Conservation (phyloP, 53 echinoderm and acorn worm genomes). For the Arbacia lixula region DNA sequence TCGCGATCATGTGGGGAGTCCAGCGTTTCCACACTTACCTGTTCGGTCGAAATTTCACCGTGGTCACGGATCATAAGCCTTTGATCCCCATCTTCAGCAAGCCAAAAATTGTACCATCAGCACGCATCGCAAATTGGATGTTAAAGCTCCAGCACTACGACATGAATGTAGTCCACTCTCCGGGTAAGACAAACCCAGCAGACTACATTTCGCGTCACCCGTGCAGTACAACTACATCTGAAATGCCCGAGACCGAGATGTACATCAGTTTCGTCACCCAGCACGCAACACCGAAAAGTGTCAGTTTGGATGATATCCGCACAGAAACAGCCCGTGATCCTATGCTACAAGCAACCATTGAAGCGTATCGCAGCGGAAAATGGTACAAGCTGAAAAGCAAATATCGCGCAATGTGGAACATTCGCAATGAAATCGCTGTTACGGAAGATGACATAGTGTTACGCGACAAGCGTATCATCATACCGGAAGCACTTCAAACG, state of each 20-base stretch:
- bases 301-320: slow-evolving; percentile 53
- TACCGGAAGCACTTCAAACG: slow-evolving; percentile 33
- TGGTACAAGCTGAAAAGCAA: slow-evolving; percentile 57
- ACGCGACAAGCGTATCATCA: slow-evolving; percentile 42
- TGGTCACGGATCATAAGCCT: slow-evolving; percentile 64
- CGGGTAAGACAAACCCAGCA: slow-evolving; percentile 75
- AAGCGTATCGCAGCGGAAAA: slow-evolving; percentile 47
- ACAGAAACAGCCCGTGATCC: slow-evolving; percentile 43
- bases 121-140: slow-evolving; percentile 68
- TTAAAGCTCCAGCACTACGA: slow-evolving; percentile 70
- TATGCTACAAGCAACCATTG: slow-evolving; percentile 44
- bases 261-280: slow-evolving; percentile 39
- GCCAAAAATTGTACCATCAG: slow-evolving; percentile 61
- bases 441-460: slow-evolving; percentile 44
- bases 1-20: slow-evolving; percentile 57
- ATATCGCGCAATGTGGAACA: slow-evolving; percentile 25
- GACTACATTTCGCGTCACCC: slow-evolving; percentile 78
- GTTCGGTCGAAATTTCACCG: slow-evolving; percentile 60
- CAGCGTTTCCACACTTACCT: slow-evolving; percentile 64
- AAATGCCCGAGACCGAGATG: slow-evolving; percentile 20
- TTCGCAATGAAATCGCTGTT: slow-evolving; percentile 32
- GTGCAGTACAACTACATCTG: slow-evolving; percentile 14
- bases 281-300: slow-evolving; percentile 26
- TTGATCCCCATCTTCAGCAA: slow-evolving; percentile 62
- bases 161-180: slow-evolving; percentile 63